Evolutionary conservation across 2,888 invertebrate species (phyloP), one percentile per base, ranked within the genome.

Genomic region (Epinotia brunnichana): DNA sequence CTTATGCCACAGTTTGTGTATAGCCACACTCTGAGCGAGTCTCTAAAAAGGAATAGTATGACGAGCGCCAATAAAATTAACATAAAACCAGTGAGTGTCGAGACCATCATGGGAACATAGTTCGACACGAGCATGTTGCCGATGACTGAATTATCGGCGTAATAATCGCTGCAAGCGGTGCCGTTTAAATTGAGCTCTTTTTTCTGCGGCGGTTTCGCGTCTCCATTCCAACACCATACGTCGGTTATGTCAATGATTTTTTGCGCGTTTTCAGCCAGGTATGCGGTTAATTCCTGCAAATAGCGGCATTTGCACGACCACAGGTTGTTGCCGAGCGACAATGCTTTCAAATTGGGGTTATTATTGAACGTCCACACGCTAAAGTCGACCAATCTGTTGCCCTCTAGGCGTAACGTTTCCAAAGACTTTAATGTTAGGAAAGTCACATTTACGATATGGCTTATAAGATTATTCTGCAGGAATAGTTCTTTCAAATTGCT

Each of bases 221-320:
- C 96, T 86, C 95, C 95, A 80, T 96, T 96, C 91, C 96, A 95
- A 89, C 97, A 97, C 95, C 96, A 96, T 80, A 97, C 95, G 82
- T 97, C 96, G 77, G 95, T 94, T 77, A 95, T 95, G 86, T 97
- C 97, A 75, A 96, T 94, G 78, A 97, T 96, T 90, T 96, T 96
- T 86, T 96, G 95, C 74, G 96, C 95, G 86, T 97, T 97, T 85
- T 97, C 97, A 48, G 95, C 95, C 75, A 97, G 95, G 95, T 97
- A 98, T 77, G 96, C 94, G 74, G 97, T 96, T 79, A 97, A 93
- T 82, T 96, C 96, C 87, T 97, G 96, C 81, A 98, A 94, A 90
- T 97, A 98, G 85, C 97, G 96, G 90, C 98, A 98, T 80, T 97
- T 96, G 85, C 98, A 98, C 56, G 97, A 96, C 98, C 98, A 98